Evolutionary conservation across 1,140 invertebrate genomes (phyloP), one percentile per base, ranked within the genome.

Genomic region (Drosophila asahinai): DNA sequence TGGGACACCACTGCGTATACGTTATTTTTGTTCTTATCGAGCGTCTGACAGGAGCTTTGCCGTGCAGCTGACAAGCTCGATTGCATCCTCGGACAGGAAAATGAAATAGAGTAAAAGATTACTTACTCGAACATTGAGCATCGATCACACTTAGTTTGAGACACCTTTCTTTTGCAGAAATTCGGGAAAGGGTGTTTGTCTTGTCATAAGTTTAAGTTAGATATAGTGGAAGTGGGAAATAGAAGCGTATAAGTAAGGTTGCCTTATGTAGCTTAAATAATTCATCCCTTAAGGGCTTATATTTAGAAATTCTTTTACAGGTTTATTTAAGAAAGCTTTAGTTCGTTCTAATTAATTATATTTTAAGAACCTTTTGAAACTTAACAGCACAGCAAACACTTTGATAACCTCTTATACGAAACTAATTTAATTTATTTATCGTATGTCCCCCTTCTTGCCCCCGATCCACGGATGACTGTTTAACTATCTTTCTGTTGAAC

Each of bases 401-500:
- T 17, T 1, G 9, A 25, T 40, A n/a, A 62, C 19, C 17, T 54
- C 5, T 25, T 25, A 36, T 36, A 36, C 59, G 12, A 40, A 33
- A 42, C n/a, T 45, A 36, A 36, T 6, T 17, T 30, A 48, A 38
- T 15, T 58, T 25, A 38, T 15, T 27, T 42, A 43, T 38, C 60
- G 15, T 43, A 45, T 33, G 11, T 33, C 49, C 49, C 48, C 48
- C 42, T 36, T 54, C 48, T 36, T 52, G n/a, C 42, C 60, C 47
- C 60, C 17, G 19, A 74, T 51, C 43, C 63, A 71, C 45, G 59
- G 19, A 63, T 64, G 63, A 72, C 59, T 67, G 36, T 70, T 17
- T 61, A 86, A 75, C 83, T 86, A 62, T 87, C 59, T 71, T 83
- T 89, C 12, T 62, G 73, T 89, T 74, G 25, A 49, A 77, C 59